phyloP scores from a whole-genome alignment of 1,140 invertebrate species.

The Halesus radiatus region DNA sequence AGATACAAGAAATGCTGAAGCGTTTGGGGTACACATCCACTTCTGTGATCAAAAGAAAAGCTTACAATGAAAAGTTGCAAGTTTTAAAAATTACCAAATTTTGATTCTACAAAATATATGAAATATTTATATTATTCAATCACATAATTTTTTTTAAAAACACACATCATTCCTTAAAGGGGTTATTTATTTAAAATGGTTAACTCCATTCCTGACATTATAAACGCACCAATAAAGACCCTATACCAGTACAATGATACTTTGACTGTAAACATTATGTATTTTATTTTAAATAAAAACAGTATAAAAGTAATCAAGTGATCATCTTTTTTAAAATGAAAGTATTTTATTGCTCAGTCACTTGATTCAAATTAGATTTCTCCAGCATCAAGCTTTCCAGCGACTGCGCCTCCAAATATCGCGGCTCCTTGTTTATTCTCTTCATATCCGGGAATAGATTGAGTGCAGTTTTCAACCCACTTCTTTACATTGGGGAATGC shows the following conservation, averaged over 20 bases:
- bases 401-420: slow-evolving; percentile 69
- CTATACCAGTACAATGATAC: too few relatives aligned
- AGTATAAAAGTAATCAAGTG: too few relatives aligned
- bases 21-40: slow-evolving; percentile 73
- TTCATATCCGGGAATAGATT: slow-evolving; percentile 67
- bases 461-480: slow-evolving; percentile 75
- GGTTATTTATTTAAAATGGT: not conserved
- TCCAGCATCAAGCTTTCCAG: slow-evolving; percentile 67
- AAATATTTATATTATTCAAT: slow-evolving; percentile 50
- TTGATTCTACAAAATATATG: slow-evolving; percentile 35
- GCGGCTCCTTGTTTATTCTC: slow-evolving; percentile 72
- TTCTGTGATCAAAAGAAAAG: slow-evolving; percentile 78
- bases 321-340: not conserved
- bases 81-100: slow-evolving; percentile 73
- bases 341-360: not conserved
- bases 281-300: too few relatives aligned
- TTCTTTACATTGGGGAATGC: slow-evolving; percentile 75
- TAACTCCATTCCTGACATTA: not conserved
- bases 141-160: slow-evolving; percentile 30
- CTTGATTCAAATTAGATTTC: slow-evolving; percentile 53
- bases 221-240: not conserved
- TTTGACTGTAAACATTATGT: too few relatives aligned
- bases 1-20: slow-evolving; percentile 77
- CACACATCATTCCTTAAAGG: slow-evolving; percentile 17
- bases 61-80: slow-evolving; percentile 79